Evolutionary conservation across 2,113 vertebrate species (phyloP).

Genomic region (Tyto alba): DNA sequence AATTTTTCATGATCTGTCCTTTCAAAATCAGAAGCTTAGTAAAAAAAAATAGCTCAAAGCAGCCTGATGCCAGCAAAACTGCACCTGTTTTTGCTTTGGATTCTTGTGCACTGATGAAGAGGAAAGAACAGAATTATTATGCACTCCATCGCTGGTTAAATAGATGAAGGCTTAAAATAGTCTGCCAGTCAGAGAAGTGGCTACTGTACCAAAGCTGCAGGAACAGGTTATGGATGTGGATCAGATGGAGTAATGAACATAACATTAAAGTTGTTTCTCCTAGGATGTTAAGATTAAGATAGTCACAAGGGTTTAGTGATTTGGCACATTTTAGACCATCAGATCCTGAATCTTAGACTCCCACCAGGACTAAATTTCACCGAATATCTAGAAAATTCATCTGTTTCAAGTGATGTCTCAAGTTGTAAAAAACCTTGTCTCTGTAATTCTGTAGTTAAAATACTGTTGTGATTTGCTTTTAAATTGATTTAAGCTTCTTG

Average conservation of each 20-base stretch:
- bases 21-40: neutral
- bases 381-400: neutral
- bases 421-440: neutral
- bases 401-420: neutral
- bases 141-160: neutral
- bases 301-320: neutral
- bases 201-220: neutral
- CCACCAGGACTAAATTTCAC: neutral
- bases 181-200: neutral
- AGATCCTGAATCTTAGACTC: neutral
- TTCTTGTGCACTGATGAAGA: slow-evolving; percentile 3
- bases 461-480: neutral
- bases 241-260: neutral
- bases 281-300: neutral
- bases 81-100: neutral
- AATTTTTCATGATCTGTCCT: neutral
- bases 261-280: neutral
- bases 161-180: neutral
- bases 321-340: neutral
- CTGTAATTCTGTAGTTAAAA: neutral
- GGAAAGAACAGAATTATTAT: slow-evolving; percentile 7
- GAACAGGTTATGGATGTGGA: neutral
- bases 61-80: neutral
- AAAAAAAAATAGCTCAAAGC: neutral
- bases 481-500: neutral